Conservation (phyloP, 2,113 vertebrate genomes). For the Chascanopsetta lugubris region DNA sequence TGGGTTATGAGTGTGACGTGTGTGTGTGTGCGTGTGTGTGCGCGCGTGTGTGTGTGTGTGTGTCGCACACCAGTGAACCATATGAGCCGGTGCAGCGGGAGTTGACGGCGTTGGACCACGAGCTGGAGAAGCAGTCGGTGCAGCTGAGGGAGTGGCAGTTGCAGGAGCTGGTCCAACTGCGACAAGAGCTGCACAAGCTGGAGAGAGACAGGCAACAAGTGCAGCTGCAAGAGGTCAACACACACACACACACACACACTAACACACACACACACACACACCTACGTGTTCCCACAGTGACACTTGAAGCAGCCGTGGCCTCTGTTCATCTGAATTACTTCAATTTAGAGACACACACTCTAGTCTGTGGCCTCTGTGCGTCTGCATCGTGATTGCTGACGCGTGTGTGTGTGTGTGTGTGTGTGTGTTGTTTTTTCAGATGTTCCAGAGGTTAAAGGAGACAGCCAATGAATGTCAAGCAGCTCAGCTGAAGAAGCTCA, state of each 20-base stretch:
- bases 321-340: neutral
- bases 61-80: constrained; percentile 68
- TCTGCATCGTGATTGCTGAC: constrained; percentile 23
- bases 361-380: neutral
- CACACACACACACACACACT: neutral
- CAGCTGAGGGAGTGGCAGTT: constrained; percentile 83
- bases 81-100: constrained; percentile 59
- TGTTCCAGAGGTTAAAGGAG: constrained; percentile 82
- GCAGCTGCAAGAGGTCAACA: constrained; percentile 82
- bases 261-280: too few species aligned
- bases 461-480: constrained; percentile 79
- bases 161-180: constrained; percentile 81
- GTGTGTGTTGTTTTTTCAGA: constrained; percentile 72
- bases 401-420: neutral
- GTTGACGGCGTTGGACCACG: constrained; percentile 71
- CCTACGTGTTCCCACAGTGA: too few species aligned
- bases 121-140: constrained; percentile 68
- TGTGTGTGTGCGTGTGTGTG: neutral
- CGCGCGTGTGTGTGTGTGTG: neutral
- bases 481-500: constrained; percentile 84
- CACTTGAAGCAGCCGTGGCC: neutral
- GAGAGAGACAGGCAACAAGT: constrained; percentile 78
- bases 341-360: too few species aligned
- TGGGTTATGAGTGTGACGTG: neutral
- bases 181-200: constrained; percentile 74